These are phyloP conservation scores for Acromyrmex heyeri DNA, from an alignment of 1,140 invertebrate species.

Conservation along the genomic window DNA sequence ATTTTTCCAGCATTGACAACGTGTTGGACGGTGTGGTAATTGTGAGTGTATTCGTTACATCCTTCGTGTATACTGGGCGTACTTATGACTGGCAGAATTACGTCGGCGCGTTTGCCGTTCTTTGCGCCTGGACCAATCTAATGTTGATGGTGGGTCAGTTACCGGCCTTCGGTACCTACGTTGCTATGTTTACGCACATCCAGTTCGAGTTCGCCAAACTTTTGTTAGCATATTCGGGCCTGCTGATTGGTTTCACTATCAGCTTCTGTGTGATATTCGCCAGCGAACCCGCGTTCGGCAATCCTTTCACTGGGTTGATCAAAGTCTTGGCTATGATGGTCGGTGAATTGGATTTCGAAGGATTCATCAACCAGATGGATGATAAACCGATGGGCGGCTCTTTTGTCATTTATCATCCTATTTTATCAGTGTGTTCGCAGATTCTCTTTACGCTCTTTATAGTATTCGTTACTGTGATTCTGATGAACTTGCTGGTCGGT, in stretches of 20 bases:
- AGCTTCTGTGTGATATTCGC: conserved; percentile 90
- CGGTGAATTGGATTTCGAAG: conserved; percentile 90
- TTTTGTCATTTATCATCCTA: conserved; percentile 83
- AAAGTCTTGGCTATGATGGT: conserved; percentile 91
- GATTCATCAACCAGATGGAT: conserved; percentile 87
- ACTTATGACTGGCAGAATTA: conserved; percentile 89
- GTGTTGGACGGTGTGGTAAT: conserved; percentile 88
- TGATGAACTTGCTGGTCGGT: conserved; percentile 91
- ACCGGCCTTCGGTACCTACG: conserved; percentile 89
- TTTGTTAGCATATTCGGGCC: conserved; percentile 88
- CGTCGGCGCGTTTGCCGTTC: conserved; percentile 89
- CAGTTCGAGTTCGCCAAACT: conserved; percentile 89
- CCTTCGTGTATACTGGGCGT: conserved; percentile 83
- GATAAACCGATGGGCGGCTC: conserved; percentile 68
- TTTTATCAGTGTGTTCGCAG: conserved; percentile 88
- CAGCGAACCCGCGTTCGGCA: conserved; percentile 88
- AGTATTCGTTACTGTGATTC: conserved; percentile 90
- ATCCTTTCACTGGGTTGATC: conserved; percentile 88
- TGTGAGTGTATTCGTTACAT: conserved; percentile 87
- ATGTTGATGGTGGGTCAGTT: conserved; percentile 90
- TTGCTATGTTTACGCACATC: conserved; percentile 90
- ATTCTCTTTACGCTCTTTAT: conserved; percentile 89
- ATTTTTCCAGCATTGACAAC: conserved; percentile 89
- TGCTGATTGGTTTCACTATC: conserved; percentile 89
- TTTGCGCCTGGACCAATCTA: conserved; percentile 89